Percentiles rank a stretch among this genome's conserved stretches.
Evolutionary conservation across 1,140 invertebrate species (phyloP).

Genomic region (Musca vetustissima): DNA sequence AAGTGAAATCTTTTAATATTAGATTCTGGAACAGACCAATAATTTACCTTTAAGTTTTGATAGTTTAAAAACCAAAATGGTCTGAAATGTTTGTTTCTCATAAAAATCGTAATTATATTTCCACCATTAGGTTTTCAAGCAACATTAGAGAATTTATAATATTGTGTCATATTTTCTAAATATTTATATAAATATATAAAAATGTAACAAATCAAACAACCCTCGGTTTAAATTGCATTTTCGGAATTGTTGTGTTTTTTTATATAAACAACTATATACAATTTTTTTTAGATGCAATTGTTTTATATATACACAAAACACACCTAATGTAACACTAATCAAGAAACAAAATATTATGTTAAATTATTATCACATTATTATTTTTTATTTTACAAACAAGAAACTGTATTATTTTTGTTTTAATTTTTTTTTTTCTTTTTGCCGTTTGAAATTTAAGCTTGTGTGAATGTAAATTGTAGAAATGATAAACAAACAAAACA

Average conservation of each 20-base stretch:
- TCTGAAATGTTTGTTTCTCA: too few species aligned
- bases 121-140: too few species aligned
- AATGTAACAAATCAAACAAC: not conserved
- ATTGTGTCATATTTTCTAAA: too few species aligned
- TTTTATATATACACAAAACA: constrained; percentile 1
- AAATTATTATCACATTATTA: not conserved
- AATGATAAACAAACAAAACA: too few species aligned
- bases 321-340: not conserved
- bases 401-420: not conserved
- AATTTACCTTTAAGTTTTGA: too few species aligned
- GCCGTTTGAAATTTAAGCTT: not conserved
- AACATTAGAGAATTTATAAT: too few species aligned
- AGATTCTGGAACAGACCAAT: too few species aligned
- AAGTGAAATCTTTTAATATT: too few species aligned
- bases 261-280: constrained; percentile 1
- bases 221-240: not conserved
- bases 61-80: too few species aligned
- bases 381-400: not conserved
- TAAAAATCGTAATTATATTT: too few species aligned
- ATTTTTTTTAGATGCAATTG: constrained; percentile 17
- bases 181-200: too few species aligned
- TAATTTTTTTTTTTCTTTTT: not conserved
- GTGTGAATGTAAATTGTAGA: too few species aligned
- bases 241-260: not conserved
- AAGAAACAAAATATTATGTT: not conserved